These are phyloP conservation scores for Gobio gobio DNA, from an alignment of 2,113 vertebrate species.

Conservation along the genomic window DNA sequence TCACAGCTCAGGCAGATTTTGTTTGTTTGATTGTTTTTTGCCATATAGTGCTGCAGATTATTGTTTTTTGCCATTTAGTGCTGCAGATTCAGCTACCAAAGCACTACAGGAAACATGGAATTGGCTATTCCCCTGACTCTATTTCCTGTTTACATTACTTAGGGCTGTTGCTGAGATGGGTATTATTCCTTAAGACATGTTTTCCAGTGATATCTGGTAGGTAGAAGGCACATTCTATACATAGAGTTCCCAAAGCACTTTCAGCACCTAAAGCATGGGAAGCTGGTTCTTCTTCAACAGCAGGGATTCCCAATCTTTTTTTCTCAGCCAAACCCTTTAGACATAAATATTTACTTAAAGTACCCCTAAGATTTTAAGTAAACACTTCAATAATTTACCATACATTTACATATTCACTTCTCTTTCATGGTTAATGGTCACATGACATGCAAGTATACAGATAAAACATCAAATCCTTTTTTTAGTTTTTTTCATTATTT, in stretches of 20 bases:
- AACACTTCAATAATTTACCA: background rate
- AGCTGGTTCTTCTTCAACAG: background rate
- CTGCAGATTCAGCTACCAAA: background rate
- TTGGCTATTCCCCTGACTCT: background rate
- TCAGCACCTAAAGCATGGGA: background rate
- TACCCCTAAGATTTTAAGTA: too few relatives aligned
- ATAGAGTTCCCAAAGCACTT: background rate
- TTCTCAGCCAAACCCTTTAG: background rate
- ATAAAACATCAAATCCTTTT: too few relatives aligned
- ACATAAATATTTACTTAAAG: background rate
- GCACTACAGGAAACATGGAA: background rate
- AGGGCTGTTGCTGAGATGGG: background rate
- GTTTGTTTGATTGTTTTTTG: background rate
- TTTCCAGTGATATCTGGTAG: background rate
- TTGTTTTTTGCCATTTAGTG: background rate
- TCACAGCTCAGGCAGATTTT: conserved; percentile 1
- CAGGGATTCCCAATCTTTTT: background rate
- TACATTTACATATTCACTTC: background rate
- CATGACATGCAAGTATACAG: too few relatives aligned
- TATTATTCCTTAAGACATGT: background rate
- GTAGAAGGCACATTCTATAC: background rate
- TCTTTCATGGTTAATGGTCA: too few relatives aligned
- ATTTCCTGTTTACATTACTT: background rate
- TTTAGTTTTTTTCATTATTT: too few relatives aligned
- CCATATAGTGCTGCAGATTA: background rate